Percentiles rank a stretch among this genome's conserved stretches.
Evolutionary conservation across 2,888 invertebrate genomes (phyloP).

Genomic region (Oscheius sp.): DNA sequence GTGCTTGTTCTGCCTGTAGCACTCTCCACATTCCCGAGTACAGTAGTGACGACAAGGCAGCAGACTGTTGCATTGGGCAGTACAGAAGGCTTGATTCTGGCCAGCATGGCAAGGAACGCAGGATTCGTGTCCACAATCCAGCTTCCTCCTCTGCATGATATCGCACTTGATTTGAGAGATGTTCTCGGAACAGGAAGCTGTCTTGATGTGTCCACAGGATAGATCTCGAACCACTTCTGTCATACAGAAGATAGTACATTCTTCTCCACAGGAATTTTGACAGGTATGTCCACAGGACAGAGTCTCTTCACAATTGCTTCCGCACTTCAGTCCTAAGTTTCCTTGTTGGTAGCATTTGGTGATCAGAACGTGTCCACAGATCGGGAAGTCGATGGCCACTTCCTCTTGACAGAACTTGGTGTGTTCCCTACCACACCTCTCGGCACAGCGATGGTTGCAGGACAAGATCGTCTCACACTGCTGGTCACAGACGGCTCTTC

Average conservation of each 20-base stretch:
- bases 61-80: conserved; percentile 52
- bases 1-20: conserved; percentile 22
- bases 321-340: background rate
- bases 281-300: conserved; percentile 58
- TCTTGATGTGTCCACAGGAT: conserved; percentile 18
- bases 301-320: background rate
- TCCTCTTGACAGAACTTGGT: conserved; percentile 35
- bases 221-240: background rate
- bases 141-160: background rate
- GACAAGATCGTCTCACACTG: conserved; percentile 58
- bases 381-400: conserved; percentile 13
- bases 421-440: conserved; percentile 41
- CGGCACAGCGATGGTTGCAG: conserved; percentile 50
- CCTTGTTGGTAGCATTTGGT: background rate
- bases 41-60: conserved; percentile 72
- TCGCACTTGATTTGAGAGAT: conserved; percentile 18
- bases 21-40: conserved; percentile 72
- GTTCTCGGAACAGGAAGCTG: conserved; percentile 22
- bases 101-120: conserved; percentile 31
- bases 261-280: conserved; percentile 40
- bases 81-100: conserved; percentile 45
- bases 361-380: conserved; percentile 11
- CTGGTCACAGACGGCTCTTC: conserved; percentile 26
- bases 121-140: conserved; percentile 24
- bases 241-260: conserved; percentile 36